A percentile compares a stretch with the other conserved stretches of the same genome.
These are phyloP conservation scores for Trisateles emortualis DNA, from an alignment of 2,888 invertebrate genomes.

Conservation along the genomic window DNA sequence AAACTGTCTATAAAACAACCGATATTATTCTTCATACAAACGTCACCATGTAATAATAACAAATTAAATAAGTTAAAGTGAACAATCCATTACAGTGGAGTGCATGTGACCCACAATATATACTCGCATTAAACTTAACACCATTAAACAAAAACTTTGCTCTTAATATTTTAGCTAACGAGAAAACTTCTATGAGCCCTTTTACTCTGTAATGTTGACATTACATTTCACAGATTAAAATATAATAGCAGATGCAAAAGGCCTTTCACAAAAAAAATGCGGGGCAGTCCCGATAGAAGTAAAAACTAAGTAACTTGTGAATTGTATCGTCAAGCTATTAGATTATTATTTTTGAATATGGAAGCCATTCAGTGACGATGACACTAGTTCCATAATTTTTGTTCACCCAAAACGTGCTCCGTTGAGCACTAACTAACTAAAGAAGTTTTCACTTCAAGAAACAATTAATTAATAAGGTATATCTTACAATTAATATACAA, in stretches of 20 bases:
- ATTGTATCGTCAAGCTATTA: too few relatives aligned
- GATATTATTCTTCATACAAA: not conserved
- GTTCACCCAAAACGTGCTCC: too few relatives aligned
- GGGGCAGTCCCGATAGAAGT: too few relatives aligned
- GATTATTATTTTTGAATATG: too few relatives aligned
- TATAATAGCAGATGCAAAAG: constrained; percentile 2
- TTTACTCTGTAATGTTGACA: constrained; percentile 45
- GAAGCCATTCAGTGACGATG: too few relatives aligned
- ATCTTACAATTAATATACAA: too few relatives aligned
- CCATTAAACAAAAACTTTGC: constrained; percentile 78
- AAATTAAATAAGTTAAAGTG: constrained; percentile 34
- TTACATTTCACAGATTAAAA: constrained; percentile 12
- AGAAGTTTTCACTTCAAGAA: too few relatives aligned
- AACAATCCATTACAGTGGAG: constrained; percentile 29
- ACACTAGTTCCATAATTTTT: too few relatives aligned
- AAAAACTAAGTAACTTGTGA: too few relatives aligned
- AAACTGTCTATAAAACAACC: not conserved
- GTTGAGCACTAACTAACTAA: too few relatives aligned
- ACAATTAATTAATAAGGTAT: too few relatives aligned
- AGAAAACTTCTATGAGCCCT: constrained; percentile 70
- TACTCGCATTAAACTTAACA: constrained; percentile 61
- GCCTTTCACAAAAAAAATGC: too few relatives aligned
- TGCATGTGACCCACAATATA: constrained; percentile 46
- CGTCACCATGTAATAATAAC: constrained; percentile 17
- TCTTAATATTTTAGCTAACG: constrained; percentile 77